Evolutionary conservation across 1,140 invertebrate species (phyloP), one percentile per base, ranked within the genome.

Genomic region (Bilobella aurantiaca): DNA sequence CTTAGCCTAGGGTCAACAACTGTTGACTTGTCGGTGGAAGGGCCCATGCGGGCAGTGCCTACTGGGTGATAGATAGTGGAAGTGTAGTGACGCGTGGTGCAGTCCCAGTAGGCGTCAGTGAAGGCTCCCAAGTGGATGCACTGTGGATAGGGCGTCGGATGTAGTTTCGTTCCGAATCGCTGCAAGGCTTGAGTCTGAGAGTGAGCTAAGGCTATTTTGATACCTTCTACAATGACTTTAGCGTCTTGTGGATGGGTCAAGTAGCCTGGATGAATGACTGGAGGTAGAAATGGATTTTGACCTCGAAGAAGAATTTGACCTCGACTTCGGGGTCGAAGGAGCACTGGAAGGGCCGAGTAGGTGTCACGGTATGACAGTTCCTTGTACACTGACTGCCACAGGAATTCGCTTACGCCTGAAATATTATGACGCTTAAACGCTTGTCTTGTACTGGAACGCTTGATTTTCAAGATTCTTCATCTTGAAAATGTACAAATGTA

Each of bases 211-310:
- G 87, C 90, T 53, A 93, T 85, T 69, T 87, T 85, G 18, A 93
- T 90, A 1, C 88, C 90, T 74, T 91, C 88, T 0, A 87, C 85
- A 3, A 93, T 73, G 0, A 86, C 81, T 68, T 85, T 78, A 16
- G 92, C 81, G 69, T 93, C 90, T 71, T 88, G 83, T 65, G 84
- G 84, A 69, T 91, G 84, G 0, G 87, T 85, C 73, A 95, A 89
- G 73, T 95, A 95, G 73, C 93, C 93, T 0, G 94, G 92, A 76
- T 91, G 88, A n/a, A 98, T 88, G 2, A 87, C 82, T 0, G 93
- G 93, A 72, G 88, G 83, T 1, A 87, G 82, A 12, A 85, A 81
- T 0, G 93, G 93, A 78, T 97, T 87, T 29, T 78, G 81, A 32
- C 84, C 89, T 64, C 83, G 84, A 0, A 96, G 74, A n/a, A 85